Evolutionary conservation across 2,888 invertebrate genomes (phyloP).

Genomic region (Heteromyza rotundicornis): DNA sequence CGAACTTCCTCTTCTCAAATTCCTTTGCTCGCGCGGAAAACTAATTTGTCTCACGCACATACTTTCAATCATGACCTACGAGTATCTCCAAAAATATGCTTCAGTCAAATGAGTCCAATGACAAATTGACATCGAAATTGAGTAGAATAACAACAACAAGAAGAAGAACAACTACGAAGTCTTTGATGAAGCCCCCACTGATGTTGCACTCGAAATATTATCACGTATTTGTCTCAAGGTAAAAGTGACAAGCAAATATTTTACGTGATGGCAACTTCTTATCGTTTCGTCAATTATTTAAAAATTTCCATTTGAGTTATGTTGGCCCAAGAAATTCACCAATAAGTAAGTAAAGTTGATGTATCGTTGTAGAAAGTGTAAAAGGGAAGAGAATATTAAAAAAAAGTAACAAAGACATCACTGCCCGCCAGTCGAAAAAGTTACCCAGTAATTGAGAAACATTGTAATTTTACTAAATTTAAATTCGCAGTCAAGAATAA

Average conservation of each 20-base stretch:
- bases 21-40: too few relatives aligned
- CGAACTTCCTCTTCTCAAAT: too few relatives aligned
- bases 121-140: conserved; percentile 23
- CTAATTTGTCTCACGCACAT: neutral
- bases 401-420: too few relatives aligned
- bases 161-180: neutral
- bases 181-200: neutral
- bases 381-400: too few relatives aligned
- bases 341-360: too few relatives aligned
- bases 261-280: conserved; percentile 42
- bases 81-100: neutral
- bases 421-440: too few relatives aligned
- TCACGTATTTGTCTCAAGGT: conserved; percentile 34
- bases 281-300: conserved; percentile 2
- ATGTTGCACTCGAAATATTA: conserved; percentile 39
- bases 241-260: conserved; percentile 48
- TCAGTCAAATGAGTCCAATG: conserved; percentile 39
- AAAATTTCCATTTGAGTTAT: neutral
- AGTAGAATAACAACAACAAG: neutral
- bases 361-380: too few relatives aligned
- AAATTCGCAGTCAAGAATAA: too few relatives aligned
- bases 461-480: too few relatives aligned
- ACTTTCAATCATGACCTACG: too few relatives aligned
- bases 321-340: too few relatives aligned
- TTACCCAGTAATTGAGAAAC: too few relatives aligned